Conservation (phyloP, 2,888 invertebrate genomes). For the Lasioglossum vierecki region DNA sequence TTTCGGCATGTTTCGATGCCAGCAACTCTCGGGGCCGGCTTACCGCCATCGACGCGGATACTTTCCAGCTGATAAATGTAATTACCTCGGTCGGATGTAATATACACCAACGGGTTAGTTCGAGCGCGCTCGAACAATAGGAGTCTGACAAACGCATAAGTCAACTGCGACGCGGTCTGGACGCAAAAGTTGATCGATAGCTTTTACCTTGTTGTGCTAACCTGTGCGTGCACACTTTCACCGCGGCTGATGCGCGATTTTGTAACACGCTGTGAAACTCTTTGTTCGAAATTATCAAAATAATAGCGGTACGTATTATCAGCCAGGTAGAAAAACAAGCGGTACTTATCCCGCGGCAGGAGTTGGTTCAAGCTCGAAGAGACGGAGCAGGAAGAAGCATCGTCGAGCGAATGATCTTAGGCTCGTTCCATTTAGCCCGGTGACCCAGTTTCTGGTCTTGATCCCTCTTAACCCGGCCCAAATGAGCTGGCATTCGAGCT, state of each 20-base stretch:
- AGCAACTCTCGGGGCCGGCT: constrained; percentile 7
- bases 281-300: not conserved
- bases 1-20: constrained; percentile 58
- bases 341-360: not conserved
- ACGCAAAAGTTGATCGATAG: constrained; percentile 9
- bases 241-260: not conserved
- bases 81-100: constrained; percentile 58
- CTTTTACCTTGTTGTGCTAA: not conserved
- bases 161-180: not conserved
- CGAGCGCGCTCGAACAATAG: constrained; percentile 9
- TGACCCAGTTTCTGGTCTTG: not conserved
- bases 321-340: not conserved
- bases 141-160: not conserved
- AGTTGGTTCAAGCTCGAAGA: not conserved
- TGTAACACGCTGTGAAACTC: not conserved
- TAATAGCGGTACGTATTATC: not conserved
- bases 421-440: not conserved
- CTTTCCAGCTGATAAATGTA: constrained; percentile 49
- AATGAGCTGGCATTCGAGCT: not conserved
- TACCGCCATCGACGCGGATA: constrained; percentile 38
- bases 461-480: not conserved
- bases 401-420: not conserved
- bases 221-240: constrained; percentile 2
- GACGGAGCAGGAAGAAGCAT: not conserved
- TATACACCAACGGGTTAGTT: constrained; percentile 35